Percentiles rank a stretch among this genome's conserved stretches.
phyloP scores from a whole-genome alignment of 2,797 vertebrate genomes.

The Psittacula echo region DNA sequence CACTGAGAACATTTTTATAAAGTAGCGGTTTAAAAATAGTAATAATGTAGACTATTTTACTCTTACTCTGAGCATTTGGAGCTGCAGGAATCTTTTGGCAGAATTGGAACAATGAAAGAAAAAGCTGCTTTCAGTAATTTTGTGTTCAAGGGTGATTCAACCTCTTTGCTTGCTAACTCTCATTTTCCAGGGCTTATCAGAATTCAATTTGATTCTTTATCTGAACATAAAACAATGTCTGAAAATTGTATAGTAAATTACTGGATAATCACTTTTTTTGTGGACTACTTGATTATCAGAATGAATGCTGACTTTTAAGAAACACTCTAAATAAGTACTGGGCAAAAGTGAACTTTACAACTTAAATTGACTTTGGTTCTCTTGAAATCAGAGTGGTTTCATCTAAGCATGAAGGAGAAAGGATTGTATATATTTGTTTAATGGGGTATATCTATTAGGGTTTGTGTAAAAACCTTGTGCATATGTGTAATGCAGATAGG shows the following conservation, averaged over 20 bases:
- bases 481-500: not conserved
- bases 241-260: conserved; percentile 74
- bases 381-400: not conserved
- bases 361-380: not conserved
- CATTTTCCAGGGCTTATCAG: conserved; percentile 76
- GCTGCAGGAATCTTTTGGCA: conserved; percentile 47
- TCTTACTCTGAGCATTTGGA: conserved; percentile 29
- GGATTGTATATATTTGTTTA: not conserved
- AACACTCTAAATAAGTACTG: not conserved
- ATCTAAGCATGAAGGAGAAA: not conserved
- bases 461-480: not conserved
- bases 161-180: conserved; percentile 70
- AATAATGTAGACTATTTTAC: conserved; percentile 15
- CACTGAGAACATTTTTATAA: conserved; percentile 49
- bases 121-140: conserved; percentile 62
- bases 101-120: conserved; percentile 54
- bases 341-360: conserved; percentile 46
- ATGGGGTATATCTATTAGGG: not conserved
- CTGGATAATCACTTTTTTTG: conserved; percentile 68
- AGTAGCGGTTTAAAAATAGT: conserved; percentile 25
- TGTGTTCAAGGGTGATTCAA: conserved; percentile 74
- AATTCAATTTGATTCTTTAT: conserved; percentile 80
- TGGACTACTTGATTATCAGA: conserved; percentile 63
- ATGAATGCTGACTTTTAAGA: conserved; percentile 47
- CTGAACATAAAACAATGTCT: conserved; percentile 68